Conservation (phyloP, 2,888 invertebrate genomes). For the Apotomis turbidana region DNA sequence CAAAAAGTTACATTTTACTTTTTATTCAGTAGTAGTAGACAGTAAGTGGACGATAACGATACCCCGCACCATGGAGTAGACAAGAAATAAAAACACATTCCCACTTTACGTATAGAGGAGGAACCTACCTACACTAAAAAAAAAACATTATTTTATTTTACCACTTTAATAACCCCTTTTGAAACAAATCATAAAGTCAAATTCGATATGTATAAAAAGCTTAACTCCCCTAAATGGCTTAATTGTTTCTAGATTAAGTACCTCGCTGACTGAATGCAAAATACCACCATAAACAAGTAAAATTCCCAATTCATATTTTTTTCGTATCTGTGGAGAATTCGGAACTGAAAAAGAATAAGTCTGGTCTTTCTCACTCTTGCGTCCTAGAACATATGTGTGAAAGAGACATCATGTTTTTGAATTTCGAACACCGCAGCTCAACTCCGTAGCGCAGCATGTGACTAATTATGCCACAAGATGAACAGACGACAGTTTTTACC, state of each 20-base stretch:
- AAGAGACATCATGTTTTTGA: neutral
- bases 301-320: slow-evolving; percentile 47
- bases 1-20: no score
- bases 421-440: slow-evolving; percentile 33
- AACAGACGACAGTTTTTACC: slow-evolving; percentile 67
- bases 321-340: slow-evolving; percentile 10
- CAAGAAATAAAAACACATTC: no score
- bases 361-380: slow-evolving; percentile 1
- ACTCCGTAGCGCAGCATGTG: slow-evolving; percentile 64
- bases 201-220: neutral
- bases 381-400: neutral
- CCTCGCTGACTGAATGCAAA: slow-evolving; percentile 33
- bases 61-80: no score
- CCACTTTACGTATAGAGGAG: no score
- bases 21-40: no score
- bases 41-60: no score
- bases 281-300: slow-evolving; percentile 16
- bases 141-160: no score
- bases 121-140: no score
- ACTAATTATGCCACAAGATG: slow-evolving; percentile 77
- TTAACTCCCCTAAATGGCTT: slow-evolving; percentile 20
- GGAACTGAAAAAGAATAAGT: neutral
- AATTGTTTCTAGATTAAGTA: slow-evolving; percentile 32
- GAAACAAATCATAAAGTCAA: neutral
- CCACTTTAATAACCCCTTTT: neutral